A percentile compares a stretch with the other conserved stretches of the same genome.
Conservation (phyloP, 2,797 vertebrate genomes). For the Arctocebus calabarensis region DNA sequence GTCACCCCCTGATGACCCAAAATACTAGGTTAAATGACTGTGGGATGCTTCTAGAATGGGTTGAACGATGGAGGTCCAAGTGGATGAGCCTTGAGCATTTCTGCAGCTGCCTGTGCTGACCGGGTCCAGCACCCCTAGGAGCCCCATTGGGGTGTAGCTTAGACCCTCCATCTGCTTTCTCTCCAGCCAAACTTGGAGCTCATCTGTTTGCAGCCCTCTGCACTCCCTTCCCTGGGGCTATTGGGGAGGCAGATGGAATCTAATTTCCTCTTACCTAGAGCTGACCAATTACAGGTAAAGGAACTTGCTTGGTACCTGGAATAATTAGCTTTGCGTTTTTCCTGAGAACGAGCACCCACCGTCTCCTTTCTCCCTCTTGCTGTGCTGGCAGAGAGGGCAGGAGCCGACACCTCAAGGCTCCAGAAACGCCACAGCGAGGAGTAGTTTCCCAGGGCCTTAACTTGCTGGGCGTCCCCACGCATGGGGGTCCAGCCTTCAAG, state of each 20-base stretch:
- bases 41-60: neutral
- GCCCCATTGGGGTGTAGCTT: neutral
- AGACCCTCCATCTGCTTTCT: neutral
- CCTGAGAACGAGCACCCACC: conserved; percentile 61
- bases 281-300: neutral
- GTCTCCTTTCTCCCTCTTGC: conserved; percentile 49
- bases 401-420: fast-evolving
- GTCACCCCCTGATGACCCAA: neutral
- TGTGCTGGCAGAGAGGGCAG: neutral
- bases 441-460: neutral
- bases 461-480: neutral
- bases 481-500: neutral
- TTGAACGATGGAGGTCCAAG: neutral
- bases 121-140: fast-evolving
- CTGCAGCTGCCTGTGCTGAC: neutral
- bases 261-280: neutral
- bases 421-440: neutral
- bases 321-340: conserved; percentile 67
- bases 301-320: conserved; percentile 25
- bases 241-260: neutral
- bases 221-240: neutral
- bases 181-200: neutral
- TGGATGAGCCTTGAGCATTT: neutral
- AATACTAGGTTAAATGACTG: neutral
- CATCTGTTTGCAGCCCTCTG: neutral